Conservation (phyloP, 2,113 vertebrate genomes). For the Laticauda laticaudata region DNA sequence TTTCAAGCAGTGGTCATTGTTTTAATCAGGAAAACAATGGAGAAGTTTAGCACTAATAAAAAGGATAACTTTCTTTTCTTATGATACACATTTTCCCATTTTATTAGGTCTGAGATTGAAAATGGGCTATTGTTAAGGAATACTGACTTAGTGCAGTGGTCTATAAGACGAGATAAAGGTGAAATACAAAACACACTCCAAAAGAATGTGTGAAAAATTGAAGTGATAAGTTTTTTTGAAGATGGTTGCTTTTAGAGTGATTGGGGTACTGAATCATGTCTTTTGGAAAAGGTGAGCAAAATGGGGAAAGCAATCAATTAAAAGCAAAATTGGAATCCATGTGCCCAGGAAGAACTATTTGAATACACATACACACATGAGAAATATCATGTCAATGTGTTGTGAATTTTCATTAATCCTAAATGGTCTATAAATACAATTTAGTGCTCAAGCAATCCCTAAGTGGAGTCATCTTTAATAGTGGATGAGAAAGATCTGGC, state of each 20-base stretch:
- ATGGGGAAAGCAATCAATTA: constrained; percentile 50
- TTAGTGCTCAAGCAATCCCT: not conserved
- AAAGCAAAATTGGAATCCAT: constrained; percentile 9
- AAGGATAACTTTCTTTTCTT: constrained; percentile 31
- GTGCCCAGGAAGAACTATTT: constrained; percentile 20
- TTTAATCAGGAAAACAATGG: constrained; percentile 41
- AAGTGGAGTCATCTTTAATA: rapidly evolving
- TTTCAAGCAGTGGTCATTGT: not conserved
- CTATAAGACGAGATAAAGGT: constrained; percentile 51
- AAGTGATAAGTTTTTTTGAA: constrained; percentile 38
- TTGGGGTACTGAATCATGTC: constrained; percentile 20
- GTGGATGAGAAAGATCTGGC: not conserved
- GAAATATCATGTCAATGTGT: constrained; percentile 1
- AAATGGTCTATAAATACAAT: not conserved
- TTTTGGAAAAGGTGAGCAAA: constrained; percentile 43
- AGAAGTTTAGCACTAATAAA: constrained; percentile 34
- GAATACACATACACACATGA: constrained; percentile 1
- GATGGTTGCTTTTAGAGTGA: constrained; percentile 31
- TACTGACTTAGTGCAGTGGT: constrained; percentile 8
- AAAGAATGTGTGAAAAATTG: constrained; percentile 31
- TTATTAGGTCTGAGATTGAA: constrained; percentile 33
- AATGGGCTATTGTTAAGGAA: constrained; percentile 38
- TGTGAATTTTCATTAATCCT: not conserved
- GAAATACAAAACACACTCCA: constrained; percentile 20
- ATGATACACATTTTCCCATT: constrained; percentile 23